A percentile compares a stretch with the other conserved stretches of the same genome.
These are phyloP conservation scores for Miichthys miiuy DNA, from an alignment of 2,797 vertebrate species.

Conservation along the genomic window DNA sequence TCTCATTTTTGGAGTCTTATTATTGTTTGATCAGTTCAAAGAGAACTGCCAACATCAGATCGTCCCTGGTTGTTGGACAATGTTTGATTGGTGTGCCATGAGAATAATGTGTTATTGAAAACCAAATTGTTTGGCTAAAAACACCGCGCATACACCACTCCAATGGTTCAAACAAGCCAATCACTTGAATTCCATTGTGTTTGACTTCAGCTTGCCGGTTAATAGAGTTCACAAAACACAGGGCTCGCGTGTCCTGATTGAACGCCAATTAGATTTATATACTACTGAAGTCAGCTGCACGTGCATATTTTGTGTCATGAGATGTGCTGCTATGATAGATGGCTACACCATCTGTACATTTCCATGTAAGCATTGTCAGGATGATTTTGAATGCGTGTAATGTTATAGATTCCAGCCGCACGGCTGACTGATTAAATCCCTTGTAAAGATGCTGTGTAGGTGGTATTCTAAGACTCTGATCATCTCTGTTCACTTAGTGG, in stretches of 20 bases:
- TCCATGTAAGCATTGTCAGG: not conserved
- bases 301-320: not conserved
- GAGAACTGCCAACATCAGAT: too few species aligned
- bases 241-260: not conserved
- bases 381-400: not conserved
- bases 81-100: too few species aligned
- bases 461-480: slow-evolving; percentile 33
- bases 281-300: not conserved
- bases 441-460: slow-evolving; percentile 31
- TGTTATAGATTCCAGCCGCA: not conserved
- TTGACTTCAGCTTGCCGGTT: too few species aligned
- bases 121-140: too few species aligned
- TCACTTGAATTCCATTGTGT: too few species aligned
- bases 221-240: not conserved
- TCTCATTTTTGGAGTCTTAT: too few species aligned
- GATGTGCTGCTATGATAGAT: not conserved
- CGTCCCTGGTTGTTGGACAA: too few species aligned
- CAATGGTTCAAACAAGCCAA: too few species aligned
- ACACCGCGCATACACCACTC: too few species aligned
- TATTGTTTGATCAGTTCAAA: too few species aligned
- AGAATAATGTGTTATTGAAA: too few species aligned
- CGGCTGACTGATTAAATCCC: slow-evolving; percentile 2
- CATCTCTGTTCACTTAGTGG: slow-evolving; percentile 44
- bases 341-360: not conserved
- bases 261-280: not conserved